A percentile compares a stretch with the other conserved stretches of the same genome.
phyloP scores from a whole-genome alignment of 2,888 invertebrate genomes.

The Diaperis boleti region DNA sequence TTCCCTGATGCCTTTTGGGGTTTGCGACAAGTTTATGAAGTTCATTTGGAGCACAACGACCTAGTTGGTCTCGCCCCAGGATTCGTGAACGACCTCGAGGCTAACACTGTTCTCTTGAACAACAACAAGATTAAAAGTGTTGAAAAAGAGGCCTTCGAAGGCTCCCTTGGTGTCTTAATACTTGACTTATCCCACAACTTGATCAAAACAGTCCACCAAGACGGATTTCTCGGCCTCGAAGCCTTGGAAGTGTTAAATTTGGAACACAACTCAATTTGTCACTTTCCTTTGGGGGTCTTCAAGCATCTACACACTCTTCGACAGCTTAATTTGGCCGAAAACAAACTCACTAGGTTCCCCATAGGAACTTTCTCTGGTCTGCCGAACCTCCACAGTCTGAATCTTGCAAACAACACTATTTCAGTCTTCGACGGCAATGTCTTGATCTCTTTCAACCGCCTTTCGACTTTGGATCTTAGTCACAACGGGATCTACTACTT shows the following conservation, averaged over 20 bases:
- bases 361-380: constrained; percentile 60
- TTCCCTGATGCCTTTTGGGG: constrained; percentile 57
- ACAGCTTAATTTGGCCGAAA: constrained; percentile 57
- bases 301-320: constrained; percentile 51
- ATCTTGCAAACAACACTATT: constrained; percentile 58
- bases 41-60: constrained; percentile 58
- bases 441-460: constrained; percentile 53
- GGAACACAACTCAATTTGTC: constrained; percentile 57
- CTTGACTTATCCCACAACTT: constrained; percentile 60
- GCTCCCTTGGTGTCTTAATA: constrained; percentile 53
- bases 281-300: constrained; percentile 60
- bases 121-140: constrained; percentile 56
- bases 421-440: constrained; percentile 54
- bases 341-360: constrained; percentile 56
- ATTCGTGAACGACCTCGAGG: constrained; percentile 56
- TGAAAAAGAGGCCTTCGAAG: constrained; percentile 55
- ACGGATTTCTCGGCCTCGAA: constrained; percentile 55
- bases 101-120: constrained; percentile 54
- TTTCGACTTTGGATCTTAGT: constrained; percentile 59
- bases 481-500: constrained; percentile 58
- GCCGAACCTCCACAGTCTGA: constrained; percentile 52
- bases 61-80: constrained; percentile 53
- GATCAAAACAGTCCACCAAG: constrained; percentile 53
- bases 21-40: constrained; percentile 57
- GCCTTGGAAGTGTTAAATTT: constrained; percentile 58